A percentile compares a stretch with the other conserved stretches of the same genome.
Conservation (phyloP, 1,140 invertebrate genomes). For the Bombus vancouverensis region DNA sequence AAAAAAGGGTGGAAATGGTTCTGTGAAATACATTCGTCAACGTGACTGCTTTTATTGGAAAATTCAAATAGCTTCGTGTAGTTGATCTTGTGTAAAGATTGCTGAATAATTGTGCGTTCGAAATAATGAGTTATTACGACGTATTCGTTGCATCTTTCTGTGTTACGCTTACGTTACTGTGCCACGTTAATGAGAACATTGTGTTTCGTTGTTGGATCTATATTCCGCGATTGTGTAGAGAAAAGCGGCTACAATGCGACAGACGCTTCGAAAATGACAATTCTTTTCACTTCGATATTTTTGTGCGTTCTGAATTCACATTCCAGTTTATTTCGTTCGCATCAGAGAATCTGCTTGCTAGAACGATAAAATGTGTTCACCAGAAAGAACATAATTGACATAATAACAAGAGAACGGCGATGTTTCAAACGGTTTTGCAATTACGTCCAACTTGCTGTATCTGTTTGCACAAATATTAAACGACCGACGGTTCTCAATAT, state of each 20-base stretch:
- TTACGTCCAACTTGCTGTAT: neutral
- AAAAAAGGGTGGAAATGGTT: no score
- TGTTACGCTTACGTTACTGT: neutral
- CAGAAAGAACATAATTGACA: neutral
- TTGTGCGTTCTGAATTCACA: neutral
- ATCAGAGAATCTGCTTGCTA: neutral
- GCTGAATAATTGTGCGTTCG: neutral
- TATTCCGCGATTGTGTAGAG: neutral
- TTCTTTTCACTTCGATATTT: neutral
- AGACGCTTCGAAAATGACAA: neutral
- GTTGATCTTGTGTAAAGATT: neutral
- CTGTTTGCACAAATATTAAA: slow-evolving; percentile 1
- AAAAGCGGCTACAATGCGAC: neutral
- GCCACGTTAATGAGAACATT: neutral
- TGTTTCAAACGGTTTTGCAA: slow-evolving; percentile 7
- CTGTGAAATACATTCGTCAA: no score
- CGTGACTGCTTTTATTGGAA: neutral
- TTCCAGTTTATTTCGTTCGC: no score
- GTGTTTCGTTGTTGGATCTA: neutral
- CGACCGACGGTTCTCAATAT: neutral
- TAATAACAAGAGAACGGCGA: neutral
- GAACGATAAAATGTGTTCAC: no score
- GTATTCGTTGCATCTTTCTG: neutral
- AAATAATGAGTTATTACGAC: neutral
- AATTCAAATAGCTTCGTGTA: neutral